Conservation (phyloP, 2,113 vertebrate species). For the Condylura cristata region DNA sequence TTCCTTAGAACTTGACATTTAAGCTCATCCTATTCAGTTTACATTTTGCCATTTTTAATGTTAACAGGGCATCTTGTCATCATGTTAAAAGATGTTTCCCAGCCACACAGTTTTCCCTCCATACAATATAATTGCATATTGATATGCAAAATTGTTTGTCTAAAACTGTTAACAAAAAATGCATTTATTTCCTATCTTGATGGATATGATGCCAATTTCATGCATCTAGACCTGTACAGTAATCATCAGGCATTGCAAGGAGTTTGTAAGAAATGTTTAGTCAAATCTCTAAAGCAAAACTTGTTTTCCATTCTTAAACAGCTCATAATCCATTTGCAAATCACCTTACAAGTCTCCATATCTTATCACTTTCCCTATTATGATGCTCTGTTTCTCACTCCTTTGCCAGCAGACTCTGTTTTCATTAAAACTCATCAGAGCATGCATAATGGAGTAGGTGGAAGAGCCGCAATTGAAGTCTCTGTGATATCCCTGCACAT, state of each 20-base stretch:
- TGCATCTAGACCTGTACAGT: background rate
- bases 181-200: constrained; percentile 44
- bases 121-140: background rate
- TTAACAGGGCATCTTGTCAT: constrained; percentile 23
- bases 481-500: constrained; percentile 5
- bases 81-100: background rate
- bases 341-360: background rate
- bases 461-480: constrained; percentile 27
- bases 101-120: background rate
- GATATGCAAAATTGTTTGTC: constrained; percentile 61
- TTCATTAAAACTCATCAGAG: constrained; percentile 71
- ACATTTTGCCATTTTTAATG: constrained; percentile 15
- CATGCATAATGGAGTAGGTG: constrained; percentile 54
- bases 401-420: constrained; percentile 52
- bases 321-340: background rate
- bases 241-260: constrained; percentile 8
- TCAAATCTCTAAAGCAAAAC: constrained; percentile 42
- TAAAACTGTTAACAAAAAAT: background rate
- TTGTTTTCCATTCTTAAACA: constrained; percentile 51
- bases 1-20: constrained; percentile 38
- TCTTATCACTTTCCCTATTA: constrained; percentile 34
- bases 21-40: background rate
- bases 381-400: constrained; percentile 2
- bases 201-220: background rate
- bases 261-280: background rate